A percentile compares a stretch with the other conserved stretches of the same genome.
Conservation (phyloP, 1,140 invertebrate species). For the Eufriesea mexicana region DNA sequence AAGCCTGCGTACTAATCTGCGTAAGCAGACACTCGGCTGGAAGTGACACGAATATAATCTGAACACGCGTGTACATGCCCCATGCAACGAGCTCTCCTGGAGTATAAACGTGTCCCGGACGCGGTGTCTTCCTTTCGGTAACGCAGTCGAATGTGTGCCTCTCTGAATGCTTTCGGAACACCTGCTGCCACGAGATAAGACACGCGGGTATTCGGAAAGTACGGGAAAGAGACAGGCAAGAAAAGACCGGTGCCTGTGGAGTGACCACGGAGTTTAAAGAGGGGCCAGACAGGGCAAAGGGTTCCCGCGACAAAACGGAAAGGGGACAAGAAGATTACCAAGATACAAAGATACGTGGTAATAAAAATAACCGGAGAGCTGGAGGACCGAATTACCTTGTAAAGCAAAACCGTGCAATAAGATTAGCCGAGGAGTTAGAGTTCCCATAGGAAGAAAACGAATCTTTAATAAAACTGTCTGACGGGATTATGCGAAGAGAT, state of each 20-base stretch:
- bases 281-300: too few species aligned
- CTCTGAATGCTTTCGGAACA: not conserved
- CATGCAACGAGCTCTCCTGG: not conserved
- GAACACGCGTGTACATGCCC: not conserved
- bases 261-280: too few species aligned
- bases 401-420: constrained; percentile 12
- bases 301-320: not conserved
- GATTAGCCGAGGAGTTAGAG: not conserved
- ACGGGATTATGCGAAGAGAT: too few species aligned
- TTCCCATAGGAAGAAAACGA: not conserved
- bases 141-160: not conserved
- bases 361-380: not conserved
- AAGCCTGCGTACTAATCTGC: constrained; percentile 21
- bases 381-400: not conserved
- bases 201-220: not conserved
- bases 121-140: not conserved
- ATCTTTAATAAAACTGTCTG: constrained; percentile 13
- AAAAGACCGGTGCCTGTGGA: too few species aligned
- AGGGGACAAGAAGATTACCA: not conserved
- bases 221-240: not conserved
- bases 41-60: constrained; percentile 26
- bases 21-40: not conserved
- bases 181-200: not conserved
- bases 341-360: not conserved
- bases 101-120: not conserved